phyloP scores from a whole-genome alignment of 2,113 vertebrate genomes.

The Oceanites oceanicus region DNA sequence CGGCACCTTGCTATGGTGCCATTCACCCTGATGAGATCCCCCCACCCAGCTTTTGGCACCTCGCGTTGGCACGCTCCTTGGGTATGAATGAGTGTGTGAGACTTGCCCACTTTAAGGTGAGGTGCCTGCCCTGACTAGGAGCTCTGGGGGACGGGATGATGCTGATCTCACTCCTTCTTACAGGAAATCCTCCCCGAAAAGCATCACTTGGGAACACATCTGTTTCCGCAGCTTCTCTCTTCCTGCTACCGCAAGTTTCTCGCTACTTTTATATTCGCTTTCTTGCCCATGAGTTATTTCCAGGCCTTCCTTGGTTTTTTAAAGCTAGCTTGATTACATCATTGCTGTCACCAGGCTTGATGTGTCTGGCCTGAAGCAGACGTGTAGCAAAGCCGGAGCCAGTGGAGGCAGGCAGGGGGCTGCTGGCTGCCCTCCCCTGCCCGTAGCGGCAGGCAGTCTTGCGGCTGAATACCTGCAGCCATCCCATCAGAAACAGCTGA shows the following conservation, averaged over 20 bases:
- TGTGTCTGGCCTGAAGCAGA: not conserved
- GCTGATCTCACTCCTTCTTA: not conserved
- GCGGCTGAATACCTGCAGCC: not conserved
- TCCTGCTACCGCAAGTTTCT: not conserved
- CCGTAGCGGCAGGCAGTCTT: not conserved
- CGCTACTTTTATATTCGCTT: not conserved
- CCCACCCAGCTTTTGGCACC: not conserved
- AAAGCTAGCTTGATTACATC: not conserved
- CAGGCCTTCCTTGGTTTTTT: not conserved
- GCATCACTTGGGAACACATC: not conserved
- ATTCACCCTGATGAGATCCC: not conserved
- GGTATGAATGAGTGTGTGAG: not conserved
- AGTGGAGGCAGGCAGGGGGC: not conserved
- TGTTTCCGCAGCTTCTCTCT: not conserved
- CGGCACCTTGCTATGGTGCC: not conserved
- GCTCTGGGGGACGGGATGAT: not conserved
- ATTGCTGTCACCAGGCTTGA: not conserved
- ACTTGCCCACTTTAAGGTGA: not conserved
- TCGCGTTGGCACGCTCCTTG: accelerated
- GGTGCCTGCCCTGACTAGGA: not conserved
- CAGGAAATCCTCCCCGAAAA: not conserved
- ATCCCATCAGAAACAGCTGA: not conserved
- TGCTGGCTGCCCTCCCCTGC: not conserved
- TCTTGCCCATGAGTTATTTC: not conserved
- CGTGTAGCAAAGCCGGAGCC: not conserved